Evolutionary conservation across 2,797 vertebrate species (phyloP), one percentile per base, ranked within the genome.

Genomic region (Poecile montanus): DNA sequence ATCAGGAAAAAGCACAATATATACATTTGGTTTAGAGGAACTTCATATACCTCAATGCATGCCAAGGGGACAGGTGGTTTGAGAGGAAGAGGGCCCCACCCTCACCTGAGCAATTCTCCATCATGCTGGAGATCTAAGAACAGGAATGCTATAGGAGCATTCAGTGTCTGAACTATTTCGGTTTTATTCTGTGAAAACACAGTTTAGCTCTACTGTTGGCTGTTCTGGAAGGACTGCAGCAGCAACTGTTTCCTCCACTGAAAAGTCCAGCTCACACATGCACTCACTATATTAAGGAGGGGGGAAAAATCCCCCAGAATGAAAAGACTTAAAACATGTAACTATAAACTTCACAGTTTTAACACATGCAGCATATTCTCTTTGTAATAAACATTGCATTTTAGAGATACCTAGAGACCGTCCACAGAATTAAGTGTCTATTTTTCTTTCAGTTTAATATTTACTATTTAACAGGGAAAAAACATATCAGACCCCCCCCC

Each of bases 401-500:
- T 45, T 34, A 45, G 58, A 86, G 23, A 61, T 25, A 36, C 10
- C 36, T 45, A 13, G 4, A 34, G 42, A 57, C 3, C 42, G 17
- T 23, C 44, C 51, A n/a, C 22, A 66, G 30, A 79, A 89, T 27
- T 22, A 32, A 76, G 12, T 51, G 58, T 11, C 18, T 72, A 6
- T n/a, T 72, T 75, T 78, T 2, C 26, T 20, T 17, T 48, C 11
- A 14, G 11, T 30, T 66, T 36, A 63, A 53, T 34, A 34, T 34
- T 34, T 34, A 34, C 6, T 58, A 25, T n/a, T 81, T 75, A 32
- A 47, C 1, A 6, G 26, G 9, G 11, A 2, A 71, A 47, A 25
- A 34, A 26, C 0, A 0, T 11, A 62, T 10, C 42, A 71, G 32
- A 40, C 21, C 27, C 10, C 21, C 27, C 10, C 2, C 15, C 19